Percentiles rank a stretch among this genome's conserved stretches.
These are phyloP conservation scores for Isaurus tuberculatus DNA, from an alignment of 92 coral and sea anemone species.

Conservation along the genomic window DNA sequence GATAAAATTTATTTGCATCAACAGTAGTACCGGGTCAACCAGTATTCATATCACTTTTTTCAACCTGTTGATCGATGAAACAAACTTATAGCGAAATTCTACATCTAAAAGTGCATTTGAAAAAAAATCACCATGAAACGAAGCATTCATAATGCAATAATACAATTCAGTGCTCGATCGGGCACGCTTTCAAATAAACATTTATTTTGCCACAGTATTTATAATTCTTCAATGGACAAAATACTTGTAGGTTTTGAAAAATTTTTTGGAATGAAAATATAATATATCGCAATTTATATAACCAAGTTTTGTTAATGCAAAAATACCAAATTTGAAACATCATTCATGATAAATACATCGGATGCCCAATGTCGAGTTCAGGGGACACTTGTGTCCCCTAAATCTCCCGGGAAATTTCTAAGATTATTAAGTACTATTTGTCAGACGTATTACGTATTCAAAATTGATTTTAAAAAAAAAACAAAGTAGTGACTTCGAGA, in stretches of 20 bases:
- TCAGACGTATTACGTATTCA: too few species aligned
- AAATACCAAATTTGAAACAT: too few species aligned
- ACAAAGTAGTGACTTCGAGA: too few species aligned
- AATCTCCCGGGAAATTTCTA: too few species aligned
- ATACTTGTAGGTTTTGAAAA: background rate
- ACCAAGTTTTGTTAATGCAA: background rate
- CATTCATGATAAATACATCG: background rate
- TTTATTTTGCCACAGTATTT: background rate
- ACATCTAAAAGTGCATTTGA: background rate
- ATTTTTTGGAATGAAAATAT: background rate
- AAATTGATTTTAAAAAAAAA: too few species aligned
- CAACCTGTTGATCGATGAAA: background rate
- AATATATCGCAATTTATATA: background rate
- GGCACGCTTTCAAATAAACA: background rate
- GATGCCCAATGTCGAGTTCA: background rate
- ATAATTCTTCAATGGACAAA: background rate
- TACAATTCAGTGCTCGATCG: background rate
- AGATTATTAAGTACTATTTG: too few species aligned
- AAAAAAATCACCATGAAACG: too few species aligned
- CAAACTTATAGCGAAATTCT: too few species aligned
- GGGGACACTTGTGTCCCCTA: too few species aligned
- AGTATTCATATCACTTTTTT: background rate
- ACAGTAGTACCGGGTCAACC: background rate
- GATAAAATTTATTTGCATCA: background rate
- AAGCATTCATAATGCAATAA: background rate